phyloP scores from a whole-genome alignment of 2,113 vertebrate species.

The Peromyscus polionotus region DNA sequence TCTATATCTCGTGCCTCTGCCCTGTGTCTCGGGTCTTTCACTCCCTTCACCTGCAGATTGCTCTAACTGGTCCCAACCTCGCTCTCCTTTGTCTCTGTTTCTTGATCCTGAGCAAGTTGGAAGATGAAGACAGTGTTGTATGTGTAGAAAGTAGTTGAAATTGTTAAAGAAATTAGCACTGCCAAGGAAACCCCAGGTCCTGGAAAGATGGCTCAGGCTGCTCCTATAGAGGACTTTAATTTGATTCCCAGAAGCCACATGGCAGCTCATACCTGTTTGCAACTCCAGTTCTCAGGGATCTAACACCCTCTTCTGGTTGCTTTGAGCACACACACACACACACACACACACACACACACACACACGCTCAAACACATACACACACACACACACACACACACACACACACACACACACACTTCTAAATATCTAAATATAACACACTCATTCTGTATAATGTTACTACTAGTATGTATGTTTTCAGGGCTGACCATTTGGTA shows the following conservation, averaged over 20 bases:
- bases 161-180: background rate
- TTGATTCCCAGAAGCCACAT: background rate
- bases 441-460: background rate
- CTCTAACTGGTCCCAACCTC: no score
- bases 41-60: no score
- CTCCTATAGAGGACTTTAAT: background rate
- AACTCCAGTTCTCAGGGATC: background rate
- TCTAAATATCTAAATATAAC: background rate
- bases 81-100: background rate
- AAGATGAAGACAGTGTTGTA: background rate
- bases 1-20: background rate
- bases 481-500: background rate
- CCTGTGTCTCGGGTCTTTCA: rapidly evolving
- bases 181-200: background rate
- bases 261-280: background rate
- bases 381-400: background rate
- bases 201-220: background rate
- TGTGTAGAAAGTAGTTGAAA: background rate
- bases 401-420: background rate
- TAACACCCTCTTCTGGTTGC: background rate
- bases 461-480: background rate
- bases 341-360: background rate
- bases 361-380: no score
- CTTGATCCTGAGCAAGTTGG: background rate
- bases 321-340: background rate